Evolutionary conservation across 1,140 invertebrate species (phyloP), one percentile per base, ranked within the genome.

Genomic region (Papilio glaucus): DNA sequence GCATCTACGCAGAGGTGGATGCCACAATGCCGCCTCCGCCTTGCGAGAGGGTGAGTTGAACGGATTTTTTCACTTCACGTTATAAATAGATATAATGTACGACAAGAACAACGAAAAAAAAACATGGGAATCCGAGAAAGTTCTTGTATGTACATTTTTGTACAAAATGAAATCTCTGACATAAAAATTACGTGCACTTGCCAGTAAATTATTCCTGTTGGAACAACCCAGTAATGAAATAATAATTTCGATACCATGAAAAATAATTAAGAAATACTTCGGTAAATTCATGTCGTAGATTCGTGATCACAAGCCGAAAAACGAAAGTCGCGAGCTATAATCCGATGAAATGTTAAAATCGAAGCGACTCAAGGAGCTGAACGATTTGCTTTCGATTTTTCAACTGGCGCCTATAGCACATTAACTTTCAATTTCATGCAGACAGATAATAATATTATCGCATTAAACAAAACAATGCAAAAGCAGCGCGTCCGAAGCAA

Each of bases 1-100:
- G 93, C 81, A 94, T 94, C 75, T 94, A 94, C 76, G 92, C 93
- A n/a, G 90, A 92, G 71, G 82, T 88, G 60, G 89, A 90, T 72
- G 78, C 82, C 12, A 77, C 87, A 15, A 65, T 77, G 15, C 77
- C 82, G 72, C 87, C 85, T 70, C 88, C 72, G 73, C 85, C 83
- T 73, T 85, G 85, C 75, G 90, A 92, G 76, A 92, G 88, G 79
- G 90, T 92, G 70, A 87, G 88, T 84, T 68, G 8, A 2, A 57
- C 21, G 13, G 62, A 9, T 42, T 42, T 45, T 57, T 38, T 13
- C 21, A 6, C 41, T 33, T 38, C 38, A 33, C 29, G 6, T 33
- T 33, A 33, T 26, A 53, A 57, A 26, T 61, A 74, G 41, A 77
- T 74, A n/a, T n/a, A n/a, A n/a, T n/a, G n/a, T n/a, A n/a, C 60